phyloP scores from a whole-genome alignment of 1,140 invertebrate species.

The Littorina saxatilis region DNA sequence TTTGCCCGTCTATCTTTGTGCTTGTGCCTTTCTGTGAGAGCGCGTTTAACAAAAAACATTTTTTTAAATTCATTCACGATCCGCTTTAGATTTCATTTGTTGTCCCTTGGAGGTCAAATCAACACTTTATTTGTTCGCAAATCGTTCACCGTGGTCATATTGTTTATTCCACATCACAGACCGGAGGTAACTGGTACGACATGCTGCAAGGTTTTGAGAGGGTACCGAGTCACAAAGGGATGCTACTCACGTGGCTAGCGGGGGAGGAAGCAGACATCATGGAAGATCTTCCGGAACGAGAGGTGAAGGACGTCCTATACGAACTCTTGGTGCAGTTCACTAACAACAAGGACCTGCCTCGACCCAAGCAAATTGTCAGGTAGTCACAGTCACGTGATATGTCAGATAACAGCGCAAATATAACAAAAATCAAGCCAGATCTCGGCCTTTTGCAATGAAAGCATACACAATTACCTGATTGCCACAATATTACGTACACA shows the following conservation, averaged over 20 bases:
- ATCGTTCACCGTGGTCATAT: no score
- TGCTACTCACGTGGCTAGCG: constrained; percentile 22
- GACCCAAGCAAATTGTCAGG: constrained; percentile 10
- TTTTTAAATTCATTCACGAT: no score
- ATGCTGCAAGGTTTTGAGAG: constrained; percentile 31
- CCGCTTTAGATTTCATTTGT: no score
- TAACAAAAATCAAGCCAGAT: not conserved
- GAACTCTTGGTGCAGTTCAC: constrained; percentile 19
- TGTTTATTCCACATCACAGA: no score
- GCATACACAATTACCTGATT: not conserved
- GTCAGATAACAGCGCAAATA: not conserved
- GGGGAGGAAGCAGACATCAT: constrained; percentile 36
- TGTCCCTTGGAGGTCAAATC: no score
- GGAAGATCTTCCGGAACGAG: constrained; percentile 18
- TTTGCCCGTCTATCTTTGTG: no score
- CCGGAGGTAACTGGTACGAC: constrained; percentile 31
- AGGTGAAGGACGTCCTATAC: constrained; percentile 32
- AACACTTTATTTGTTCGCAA: no score
- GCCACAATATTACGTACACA: not conserved
- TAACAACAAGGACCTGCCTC: not conserved
- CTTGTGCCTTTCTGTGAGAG: no score
- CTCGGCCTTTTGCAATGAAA: not conserved
- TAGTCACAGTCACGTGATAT: not conserved
- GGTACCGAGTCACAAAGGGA: constrained; percentile 11
- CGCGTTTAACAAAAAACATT: no score